phyloP scores from a whole-genome alignment of 2,888 invertebrate genomes.

The Cabera pusaria region DNA sequence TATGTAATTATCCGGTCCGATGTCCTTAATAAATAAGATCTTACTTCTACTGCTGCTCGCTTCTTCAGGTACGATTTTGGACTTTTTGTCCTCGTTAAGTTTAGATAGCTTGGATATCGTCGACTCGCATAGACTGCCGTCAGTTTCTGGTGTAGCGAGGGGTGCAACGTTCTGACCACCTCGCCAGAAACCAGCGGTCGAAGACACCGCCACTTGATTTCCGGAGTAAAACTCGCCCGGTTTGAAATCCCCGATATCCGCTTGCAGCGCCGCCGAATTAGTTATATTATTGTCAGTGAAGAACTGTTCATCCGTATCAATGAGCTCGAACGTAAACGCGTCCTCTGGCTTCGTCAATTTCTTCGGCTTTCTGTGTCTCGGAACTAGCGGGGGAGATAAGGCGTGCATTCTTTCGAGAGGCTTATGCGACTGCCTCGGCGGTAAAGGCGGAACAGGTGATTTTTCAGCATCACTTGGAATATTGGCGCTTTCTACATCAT shows the following conservation, averaged over 20 bases:
- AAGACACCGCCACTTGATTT: conserved; percentile 63
- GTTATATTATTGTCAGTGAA: conserved; percentile 77
- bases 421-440: conserved; percentile 88
- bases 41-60: conserved; percentile 72
- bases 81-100: conserved; percentile 67
- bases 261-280: conserved; percentile 68
- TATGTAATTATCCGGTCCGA: conserved; percentile 89
- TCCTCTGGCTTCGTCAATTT: conserved; percentile 87
- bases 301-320: conserved; percentile 90
- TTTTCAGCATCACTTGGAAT: conserved; percentile 82
- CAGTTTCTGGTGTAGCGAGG: conserved; percentile 85
- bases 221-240: conserved; percentile 79
- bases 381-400: conserved; percentile 87
- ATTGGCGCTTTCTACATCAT: conserved; percentile 76
- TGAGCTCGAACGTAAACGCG: conserved; percentile 92
- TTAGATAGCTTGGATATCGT: conserved; percentile 74
- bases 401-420: conserved; percentile 90
- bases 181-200: conserved; percentile 68
- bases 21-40: conserved; percentile 85
- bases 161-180: conserved; percentile 79
- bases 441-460: conserved; percentile 87
- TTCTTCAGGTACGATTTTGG: conserved; percentile 68
- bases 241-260: conserved; percentile 70
- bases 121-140: conserved; percentile 83
- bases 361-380: conserved; percentile 87